These are phyloP conservation scores for Hoplias malabaricus DNA, from an alignment of 2,113 vertebrate genomes.

Conservation along the genomic window DNA sequence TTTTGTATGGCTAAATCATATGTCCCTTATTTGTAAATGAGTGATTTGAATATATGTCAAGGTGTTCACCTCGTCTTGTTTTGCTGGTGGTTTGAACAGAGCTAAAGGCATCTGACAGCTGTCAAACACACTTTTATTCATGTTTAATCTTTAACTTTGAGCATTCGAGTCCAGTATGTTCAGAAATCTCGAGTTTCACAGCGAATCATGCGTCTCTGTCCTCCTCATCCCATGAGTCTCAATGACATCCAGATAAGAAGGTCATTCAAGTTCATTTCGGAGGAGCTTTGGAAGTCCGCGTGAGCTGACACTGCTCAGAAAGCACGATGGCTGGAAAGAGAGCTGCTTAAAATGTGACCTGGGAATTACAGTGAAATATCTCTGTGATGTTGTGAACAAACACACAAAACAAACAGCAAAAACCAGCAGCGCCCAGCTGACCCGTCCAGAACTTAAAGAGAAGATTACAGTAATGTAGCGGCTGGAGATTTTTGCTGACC, in stretches of 20 bases:
- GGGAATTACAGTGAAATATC: slow-evolving; percentile 18
- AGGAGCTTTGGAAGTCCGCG: slow-evolving; percentile 28
- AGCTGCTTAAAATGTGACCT: neutral
- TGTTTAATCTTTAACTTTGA: no score
- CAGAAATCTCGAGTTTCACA: slow-evolving; percentile 26
- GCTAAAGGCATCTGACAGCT: slow-evolving; percentile 16
- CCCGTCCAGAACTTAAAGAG: neutral
- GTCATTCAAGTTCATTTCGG: slow-evolving; percentile 36
- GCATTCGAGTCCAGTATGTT: slow-evolving; percentile 25
- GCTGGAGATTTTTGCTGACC: slow-evolving; percentile 25
- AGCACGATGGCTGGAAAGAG: neutral
- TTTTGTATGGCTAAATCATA: no score
- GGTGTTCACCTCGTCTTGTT: no score
- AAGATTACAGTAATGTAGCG: slow-evolving; percentile 22
- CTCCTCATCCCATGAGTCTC: slow-evolving; percentile 53
- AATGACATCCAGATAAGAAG: slow-evolving; percentile 59
- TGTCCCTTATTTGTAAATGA: no score
- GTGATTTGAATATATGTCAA: no score
- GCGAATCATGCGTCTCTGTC: slow-evolving; percentile 62
- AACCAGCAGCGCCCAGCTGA: neutral
- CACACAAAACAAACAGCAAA: slow-evolving; percentile 8
- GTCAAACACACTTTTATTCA: slow-evolving; percentile 33
- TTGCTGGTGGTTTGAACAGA: no score
- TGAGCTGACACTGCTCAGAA: slow-evolving; percentile 27
- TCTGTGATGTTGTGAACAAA: neutral